Evolutionary conservation across 2,113 vertebrate species (phyloP).

Genomic region (Chiloscyllium plagiosum): DNA sequence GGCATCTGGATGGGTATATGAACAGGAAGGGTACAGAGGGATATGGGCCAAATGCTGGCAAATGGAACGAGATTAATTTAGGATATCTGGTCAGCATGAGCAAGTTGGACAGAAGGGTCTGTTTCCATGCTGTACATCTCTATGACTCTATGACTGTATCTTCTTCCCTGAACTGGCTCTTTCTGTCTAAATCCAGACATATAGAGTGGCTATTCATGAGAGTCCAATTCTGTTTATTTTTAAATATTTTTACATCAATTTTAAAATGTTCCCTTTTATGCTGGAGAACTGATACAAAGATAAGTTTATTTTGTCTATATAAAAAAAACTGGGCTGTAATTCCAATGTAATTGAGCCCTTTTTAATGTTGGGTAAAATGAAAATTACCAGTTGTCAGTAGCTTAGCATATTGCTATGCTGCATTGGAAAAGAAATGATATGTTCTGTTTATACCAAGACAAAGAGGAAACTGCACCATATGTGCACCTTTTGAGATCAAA

Average conservation of each 20-base stretch:
- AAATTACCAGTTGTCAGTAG: not conserved
- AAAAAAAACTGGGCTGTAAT: not conserved
- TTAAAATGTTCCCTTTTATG: not conserved
- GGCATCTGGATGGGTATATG: no score
- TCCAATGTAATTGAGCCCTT: not conserved
- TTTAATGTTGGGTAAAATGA: not conserved
- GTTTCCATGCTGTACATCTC: no score
- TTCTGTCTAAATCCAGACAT: not conserved
- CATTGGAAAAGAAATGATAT: not conserved
- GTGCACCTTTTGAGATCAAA: conserved; percentile 5
- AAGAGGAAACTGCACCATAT: not conserved
- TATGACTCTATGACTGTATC: no score
- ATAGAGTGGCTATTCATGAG: not conserved
- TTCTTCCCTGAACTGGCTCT: not conserved
- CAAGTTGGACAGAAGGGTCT: no score
- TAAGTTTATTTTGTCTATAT: not conserved
- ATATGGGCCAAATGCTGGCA: no score
- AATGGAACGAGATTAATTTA: no score
- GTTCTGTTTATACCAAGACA: not conserved
- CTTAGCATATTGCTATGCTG: not conserved
- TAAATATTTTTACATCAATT: not conserved
- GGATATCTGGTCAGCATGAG: no score
- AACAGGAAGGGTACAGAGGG: no score
- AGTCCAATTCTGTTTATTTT: not conserved
- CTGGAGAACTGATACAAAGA: not conserved